Evolutionary conservation across 2,888 invertebrate species (phyloP), one percentile per base, ranked within the genome.

Genomic region (Junonia oenone): DNA sequence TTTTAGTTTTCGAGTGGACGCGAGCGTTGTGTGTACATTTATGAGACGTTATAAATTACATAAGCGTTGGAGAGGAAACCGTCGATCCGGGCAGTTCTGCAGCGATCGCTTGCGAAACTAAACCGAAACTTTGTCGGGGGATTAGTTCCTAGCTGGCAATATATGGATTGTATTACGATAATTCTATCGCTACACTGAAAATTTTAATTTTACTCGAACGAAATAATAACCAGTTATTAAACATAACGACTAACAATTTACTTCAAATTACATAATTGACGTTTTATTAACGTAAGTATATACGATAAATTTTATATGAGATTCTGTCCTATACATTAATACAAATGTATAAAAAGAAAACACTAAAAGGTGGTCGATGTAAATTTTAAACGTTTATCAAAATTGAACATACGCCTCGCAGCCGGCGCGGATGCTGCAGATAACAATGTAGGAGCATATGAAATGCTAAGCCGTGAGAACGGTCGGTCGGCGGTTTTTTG

Each of bases 381-480:
- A 4, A 22, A 40, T 40, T 40, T 43, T 13, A 43, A 38, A 35
- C 8, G 27, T 50, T 33, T 40, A 40, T 27, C n/a, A 29, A 40
- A 29, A 17, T 43, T 13, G 8, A 14, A 37, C 38, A 6, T 22
- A 0, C 54, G 43, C 29, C 51, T 48, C 37, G 45, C 55, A 47
- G 45, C 40, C 31, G 54, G 47, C 43, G 40, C 46, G 54, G 47
- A 29, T 35, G 54, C 50, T 4, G 15, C 35, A 14, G 51, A 37
- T 37, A 53, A 31, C 33, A 31, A 38, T n/a, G 33, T 26, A 45
- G 11, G 45, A 27, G 15, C 45, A 40, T 27, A 38, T 29, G 45
- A 37, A 40, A 43, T 13, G n/a, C 45, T 50, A 8, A 37, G 35
- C 43, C 58, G 55, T 58, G 58, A 40, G 58, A 58, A 58, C 48